Evolutionary conservation across 2,113 vertebrate species (phyloP), one percentile per base, ranked within the genome.

Genomic region (Ceyx melanurus): DNA sequence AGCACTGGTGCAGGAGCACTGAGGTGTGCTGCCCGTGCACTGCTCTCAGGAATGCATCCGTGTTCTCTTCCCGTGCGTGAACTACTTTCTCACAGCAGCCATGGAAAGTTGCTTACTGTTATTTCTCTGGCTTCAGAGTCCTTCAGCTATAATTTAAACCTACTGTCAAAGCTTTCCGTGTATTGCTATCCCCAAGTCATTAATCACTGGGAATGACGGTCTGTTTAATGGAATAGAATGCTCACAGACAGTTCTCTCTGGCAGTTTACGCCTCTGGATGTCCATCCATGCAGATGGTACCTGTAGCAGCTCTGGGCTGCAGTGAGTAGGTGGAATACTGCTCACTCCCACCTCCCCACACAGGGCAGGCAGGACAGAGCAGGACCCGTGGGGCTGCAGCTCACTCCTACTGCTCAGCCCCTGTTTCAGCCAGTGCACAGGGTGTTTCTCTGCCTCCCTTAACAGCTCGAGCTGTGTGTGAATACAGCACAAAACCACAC

Each of bases 131-230:
- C 35, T 92, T 78, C 84, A 60, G 53, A 86, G 58, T 71, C 91
- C 77, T 89, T 57, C 90, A 93, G 75, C 43, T 53, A 53, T 16
- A 75, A 72, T 92, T 91, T 62, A 90, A 92, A 82, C 37, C 46
- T 15, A 31, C 71, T 13, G 6, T 58, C 64, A 80, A 16, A 40
- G n/a, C 73, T 93, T 90, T 83, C 40, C 15, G 26, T 54, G 42
- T 10, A 48, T 46, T 92, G 73, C 81, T 60, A 6, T 88, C 81
- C 60, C 29, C 43, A 81, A 84, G 70, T 48, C 83, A 75, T 90
- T 78, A 81, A 74, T 92, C 91, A 83, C 76, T 10, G 22, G 70
- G 43, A 74, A 58, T 56, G 73, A 48, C 5, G 3, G 65, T 9
- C 33, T 73, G 28, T 25, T 80, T 58, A 43, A 62, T 37, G 76